Evolutionary conservation across 2,113 vertebrate genomes (phyloP).

Genomic region (Tretioscincus oriximinensis): DNA sequence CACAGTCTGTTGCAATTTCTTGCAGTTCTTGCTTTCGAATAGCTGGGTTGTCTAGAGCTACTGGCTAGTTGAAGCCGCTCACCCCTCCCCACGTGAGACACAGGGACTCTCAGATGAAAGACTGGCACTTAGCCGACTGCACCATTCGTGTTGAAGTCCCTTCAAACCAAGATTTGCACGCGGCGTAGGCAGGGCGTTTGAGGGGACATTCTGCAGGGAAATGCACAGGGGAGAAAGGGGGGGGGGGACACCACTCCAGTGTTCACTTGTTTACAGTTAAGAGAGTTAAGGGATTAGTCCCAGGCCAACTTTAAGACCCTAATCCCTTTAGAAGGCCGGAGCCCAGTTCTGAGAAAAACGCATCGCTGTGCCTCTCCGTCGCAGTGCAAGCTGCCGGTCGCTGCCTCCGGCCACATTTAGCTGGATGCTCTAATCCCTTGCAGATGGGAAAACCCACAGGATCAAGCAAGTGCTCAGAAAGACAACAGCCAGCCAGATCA

Average conservation of each 20-base stretch:
- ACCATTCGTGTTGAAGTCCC: too few species aligned
- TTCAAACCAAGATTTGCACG: too few species aligned
- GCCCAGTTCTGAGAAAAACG: constrained; percentile 25
- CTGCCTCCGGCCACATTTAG: constrained; percentile 1
- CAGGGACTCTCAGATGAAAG: too few species aligned
- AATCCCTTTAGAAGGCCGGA: constrained; percentile 48
- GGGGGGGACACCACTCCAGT: neutral
- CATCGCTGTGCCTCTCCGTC: neutral
- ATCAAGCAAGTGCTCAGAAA: neutral
- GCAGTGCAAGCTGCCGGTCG: neutral
- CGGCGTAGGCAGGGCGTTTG: neutral
- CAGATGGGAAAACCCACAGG: neutral
- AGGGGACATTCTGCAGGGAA: constrained; percentile 12
- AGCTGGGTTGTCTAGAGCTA: too few species aligned
- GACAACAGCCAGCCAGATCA: neutral
- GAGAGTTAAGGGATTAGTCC: constrained; percentile 50
- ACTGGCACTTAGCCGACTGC: too few species aligned
- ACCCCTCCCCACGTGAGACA: too few species aligned
- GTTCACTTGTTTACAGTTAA: constrained; percentile 49
- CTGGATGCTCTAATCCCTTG: neutral
- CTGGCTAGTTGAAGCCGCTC: too few species aligned
- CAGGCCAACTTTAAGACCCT: constrained; percentile 44
- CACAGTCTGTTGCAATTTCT: too few species aligned
- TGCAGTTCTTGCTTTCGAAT: too few species aligned
- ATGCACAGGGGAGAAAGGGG: neutral